These are phyloP conservation scores for Nannoperca obscura DNA, from an alignment of 2,797 vertebrate species.

Conservation along the genomic window DNA sequence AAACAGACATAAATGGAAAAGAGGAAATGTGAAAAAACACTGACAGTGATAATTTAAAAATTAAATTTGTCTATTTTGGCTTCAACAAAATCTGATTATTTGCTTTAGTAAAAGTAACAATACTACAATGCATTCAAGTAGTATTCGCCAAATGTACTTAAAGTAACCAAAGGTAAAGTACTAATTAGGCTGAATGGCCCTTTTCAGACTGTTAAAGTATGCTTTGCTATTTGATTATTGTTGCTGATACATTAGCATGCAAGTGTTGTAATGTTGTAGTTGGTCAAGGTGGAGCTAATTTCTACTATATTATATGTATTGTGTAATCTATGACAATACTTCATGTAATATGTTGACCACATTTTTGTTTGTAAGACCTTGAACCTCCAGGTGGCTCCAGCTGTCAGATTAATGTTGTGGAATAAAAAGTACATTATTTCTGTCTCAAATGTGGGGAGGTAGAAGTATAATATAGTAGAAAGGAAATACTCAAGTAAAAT, in stretches of 20 bases:
- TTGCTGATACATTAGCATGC: background rate
- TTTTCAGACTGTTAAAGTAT: background rate
- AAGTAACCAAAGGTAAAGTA: background rate
- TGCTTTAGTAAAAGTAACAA: background rate
- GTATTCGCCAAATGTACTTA: background rate
- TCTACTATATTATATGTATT: background rate
- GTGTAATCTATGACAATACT: background rate
- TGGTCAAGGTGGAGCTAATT: background rate
- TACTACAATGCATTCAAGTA: background rate
- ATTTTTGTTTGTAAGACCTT: background rate
- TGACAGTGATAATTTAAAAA: background rate
- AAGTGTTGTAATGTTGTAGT: slow-evolving; percentile 1
- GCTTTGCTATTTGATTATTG: background rate
- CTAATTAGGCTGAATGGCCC: background rate
- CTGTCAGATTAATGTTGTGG: background rate
- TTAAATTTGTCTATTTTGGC: background rate
- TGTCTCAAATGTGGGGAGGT: background rate
- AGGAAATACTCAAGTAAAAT: background rate
- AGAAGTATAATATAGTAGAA: background rate
- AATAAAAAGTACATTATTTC: background rate
- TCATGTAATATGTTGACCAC: background rate
- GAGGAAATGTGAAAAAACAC: background rate
- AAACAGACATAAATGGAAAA: background rate
- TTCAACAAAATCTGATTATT: background rate
- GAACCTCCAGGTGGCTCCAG: background rate